Evolutionary conservation across 2,113 vertebrate species (phyloP), one percentile per base, ranked within the genome.

Genomic region (Thalassoma bifasciatum): DNA sequence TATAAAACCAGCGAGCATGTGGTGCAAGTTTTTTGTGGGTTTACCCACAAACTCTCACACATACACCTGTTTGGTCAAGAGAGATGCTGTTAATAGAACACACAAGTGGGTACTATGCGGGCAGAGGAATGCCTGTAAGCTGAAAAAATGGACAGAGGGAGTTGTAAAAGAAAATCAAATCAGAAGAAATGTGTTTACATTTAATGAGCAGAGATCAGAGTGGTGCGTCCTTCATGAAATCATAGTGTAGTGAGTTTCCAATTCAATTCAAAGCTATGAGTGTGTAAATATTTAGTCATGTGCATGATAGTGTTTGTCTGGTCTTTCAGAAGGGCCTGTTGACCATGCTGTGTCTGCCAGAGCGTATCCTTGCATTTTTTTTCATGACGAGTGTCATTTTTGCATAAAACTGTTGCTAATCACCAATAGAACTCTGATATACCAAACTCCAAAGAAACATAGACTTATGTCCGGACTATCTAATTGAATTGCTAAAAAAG

Each of bases 1-100:
- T 81, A 84, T 88, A 83, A 92, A 90, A 89, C 65, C 23, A 21
- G 57, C 19, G 63, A 82, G 69, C 79, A 79, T 83, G 70, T 63
- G 79, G 66, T 60, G 65, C 52, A 60, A 51, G 69, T 73, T 67
- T 76, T 73, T 67, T 76, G 75, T 37, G 50, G 63, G 64, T 50
- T 68, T 23, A 47, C 62, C 10, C 19, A n/a, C 46, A n/a, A 6
- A 49, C 17, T 8, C 46, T n/a, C 46, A 49, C 19, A 21, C 46
- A 49, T 19, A 68, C 77, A 66, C 65, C 50, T 84, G 73, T 62
- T 49, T 56, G 59, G 56, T 75, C 69, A 38, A 65, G 37, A 13
- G 4, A 40, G 62, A 61, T 54, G 60, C 42, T 26, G 22, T 23
- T 24, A 17, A 30, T 21, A 16, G 23, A 14, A 21, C 7, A 2